Evolutionary conservation across 2,797 vertebrate genomes (phyloP), one percentile per base, ranked within the genome.

Genomic region (Hafferia zeledoni): DNA sequence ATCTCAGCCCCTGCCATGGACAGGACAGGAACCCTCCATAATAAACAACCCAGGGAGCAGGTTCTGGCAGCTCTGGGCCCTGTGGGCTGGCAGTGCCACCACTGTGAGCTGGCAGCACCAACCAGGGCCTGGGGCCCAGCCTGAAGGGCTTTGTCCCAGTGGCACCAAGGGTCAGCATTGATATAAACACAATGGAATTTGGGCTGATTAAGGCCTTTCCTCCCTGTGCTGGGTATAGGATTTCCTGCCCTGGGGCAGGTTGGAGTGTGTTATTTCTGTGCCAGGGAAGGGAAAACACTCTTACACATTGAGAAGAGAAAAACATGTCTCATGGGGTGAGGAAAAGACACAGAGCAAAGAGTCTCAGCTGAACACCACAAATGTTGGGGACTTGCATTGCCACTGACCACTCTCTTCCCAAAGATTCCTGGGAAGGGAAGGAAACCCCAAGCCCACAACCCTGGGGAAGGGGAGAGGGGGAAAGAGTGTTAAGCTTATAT

Each of bases 131-230:
- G 92, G 76, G 94, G 91, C 89, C 70, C 95, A 70, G 50, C 4
- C 24, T 43, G 11, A 52, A 88, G 56, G 35, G 33, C 87, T 94
- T 72, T 72, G 70, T 91, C 80, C 91, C 43, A 64, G 41, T 8
- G 76, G 88, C 89, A 86, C 70, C 1, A 0, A 94, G 85, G 95
- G 94, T 94, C 95, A 97, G 88, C 27, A 88, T 28, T 84, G 95
- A 94, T 94, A 94, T 55, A 94, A 96, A 96, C 95, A 93, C 91
- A 94, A 95, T 70, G 94, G 95, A 96, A 94, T 97, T 95, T 95
- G 81, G 39, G 82, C 95, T 95, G 91, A 96, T 96, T 96, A 95
- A 91, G 95, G 91, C 85, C 78, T 75, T 96, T 96, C 95, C 95
- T 96, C 85, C 87, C 83, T 2, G 0, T 0, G 1, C 83, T 96